Evolutionary conservation across 2,797 vertebrate genomes (phyloP).

Genomic region (Avahi laniger): DNA sequence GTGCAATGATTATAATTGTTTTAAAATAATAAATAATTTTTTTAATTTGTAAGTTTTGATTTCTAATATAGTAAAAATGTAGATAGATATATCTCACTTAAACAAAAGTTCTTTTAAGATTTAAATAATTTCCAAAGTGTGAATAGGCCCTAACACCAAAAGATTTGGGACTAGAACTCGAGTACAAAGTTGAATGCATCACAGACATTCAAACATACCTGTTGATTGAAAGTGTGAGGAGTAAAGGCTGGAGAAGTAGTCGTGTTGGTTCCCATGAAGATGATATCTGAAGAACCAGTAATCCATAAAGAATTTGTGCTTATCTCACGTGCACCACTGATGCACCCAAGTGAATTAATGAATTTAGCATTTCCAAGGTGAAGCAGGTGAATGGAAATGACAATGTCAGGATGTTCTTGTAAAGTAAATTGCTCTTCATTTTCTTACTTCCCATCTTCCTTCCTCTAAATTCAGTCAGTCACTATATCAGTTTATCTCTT

Average conservation of each 20-base stretch:
- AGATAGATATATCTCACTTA: not conserved
- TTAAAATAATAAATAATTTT: not conserved
- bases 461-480: not conserved
- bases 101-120: not conserved
- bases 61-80: not conserved
- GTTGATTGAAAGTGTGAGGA: not conserved
- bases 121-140: not conserved
- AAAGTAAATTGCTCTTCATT: not conserved
- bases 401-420: not conserved
- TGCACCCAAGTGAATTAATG: not conserved
- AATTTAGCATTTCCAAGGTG: not conserved
- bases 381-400: not conserved
- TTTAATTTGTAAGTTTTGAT: not conserved
- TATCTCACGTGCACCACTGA: not conserved
- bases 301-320: not conserved
- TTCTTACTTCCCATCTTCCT: not conserved
- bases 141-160: not conserved
- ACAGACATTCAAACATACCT: not conserved
- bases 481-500: not conserved
- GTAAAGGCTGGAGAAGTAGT: not conserved
- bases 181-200: not conserved
- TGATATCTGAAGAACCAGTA: not conserved
- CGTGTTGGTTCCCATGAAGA: not conserved
- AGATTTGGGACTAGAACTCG: not conserved
- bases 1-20: not conserved